Base-by-base conservation (phyloP, 1,140 invertebrate genomes). In the Contarinia nasturtii region DNA sequence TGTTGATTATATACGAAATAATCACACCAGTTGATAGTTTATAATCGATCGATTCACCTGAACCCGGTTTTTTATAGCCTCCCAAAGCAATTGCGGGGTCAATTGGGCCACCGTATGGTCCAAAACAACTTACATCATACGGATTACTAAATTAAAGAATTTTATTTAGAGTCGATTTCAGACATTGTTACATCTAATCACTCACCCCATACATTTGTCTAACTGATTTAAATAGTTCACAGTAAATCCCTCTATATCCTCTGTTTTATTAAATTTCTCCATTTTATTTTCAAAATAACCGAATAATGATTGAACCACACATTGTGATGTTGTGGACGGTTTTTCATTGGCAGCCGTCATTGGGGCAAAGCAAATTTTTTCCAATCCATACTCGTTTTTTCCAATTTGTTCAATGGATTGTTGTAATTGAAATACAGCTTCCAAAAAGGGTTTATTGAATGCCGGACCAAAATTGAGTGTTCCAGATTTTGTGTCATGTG, bases 361-460 rank as follows among this genome's bases (percentile, higher is more conserved):
- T 1, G 89, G 91, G 33, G 82, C 76, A 64, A 80, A 89, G 58
- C 90, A 93, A 10, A 93, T 80, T 53, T 85, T 76, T 53, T 81
- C 70, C 41, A 93, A 56, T 12, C 68, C 71, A 27, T 64, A 61
- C 10, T 70, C 64, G 0, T 59, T 57, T 52, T 63, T 48, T 0
- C 65, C 68, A 44, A 74, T 61, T 33, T 69, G 54, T 53, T 72
- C 53, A 48, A 86, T 72, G 48, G 69, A 44, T 14, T 72, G 54
- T 57, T 86, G 79, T 4, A 85, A 62, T 18, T 74, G 57, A 33
- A 82, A 70, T 1, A 84, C 69, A 52, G 74, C 64, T 34, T 66
- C 54, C n/a, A 89, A 57, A 56, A 89, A 84, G 12, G 67, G 63
- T 53, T 72, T 68, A 54, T 82, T 70, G 53, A 82, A 85, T 11